Evolutionary conservation across 2,888 invertebrate species (phyloP).

Genomic region (Ephialtes manifestator): DNA sequence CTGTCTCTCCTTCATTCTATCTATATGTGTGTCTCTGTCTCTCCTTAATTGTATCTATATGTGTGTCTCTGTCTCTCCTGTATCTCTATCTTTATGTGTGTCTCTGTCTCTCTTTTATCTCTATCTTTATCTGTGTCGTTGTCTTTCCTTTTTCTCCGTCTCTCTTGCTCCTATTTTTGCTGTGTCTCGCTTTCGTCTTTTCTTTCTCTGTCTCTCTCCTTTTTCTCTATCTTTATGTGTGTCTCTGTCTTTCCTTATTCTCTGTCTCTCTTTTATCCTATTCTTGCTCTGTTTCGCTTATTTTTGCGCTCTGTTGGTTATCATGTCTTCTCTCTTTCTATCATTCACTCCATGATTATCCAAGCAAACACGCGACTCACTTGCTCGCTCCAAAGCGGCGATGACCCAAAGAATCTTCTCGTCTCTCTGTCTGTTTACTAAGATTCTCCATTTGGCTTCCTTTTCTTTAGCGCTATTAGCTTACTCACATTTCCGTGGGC

Average conservation of each 20-base stretch:
- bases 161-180: not conserved
- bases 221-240: not conserved
- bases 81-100: slow-evolving; percentile 28
- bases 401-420: slow-evolving; percentile 11
- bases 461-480: not conserved
- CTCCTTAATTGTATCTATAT: slow-evolving; percentile 37
- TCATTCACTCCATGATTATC: slow-evolving; percentile 13
- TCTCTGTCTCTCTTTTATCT: slow-evolving; percentile 63
- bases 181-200: not conserved
- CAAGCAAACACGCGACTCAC: slow-evolving; percentile 33
- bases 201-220: not conserved
- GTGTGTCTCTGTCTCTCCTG: slow-evolving; percentile 19
- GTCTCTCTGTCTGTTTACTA: slow-evolving; percentile 2
- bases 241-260: not conserved
- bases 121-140: slow-evolving; percentile 63
- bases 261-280: not conserved
- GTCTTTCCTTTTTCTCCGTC: not conserved
- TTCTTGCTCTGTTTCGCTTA: not conserved
- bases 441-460: not conserved
- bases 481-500: not conserved
- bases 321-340: not conserved
- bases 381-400: slow-evolving; percentile 33
- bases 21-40: slow-evolving; percentile 34
- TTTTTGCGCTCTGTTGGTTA: not conserved
- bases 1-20: too few species aligned